phyloP scores from a whole-genome alignment of 2,797 vertebrate genomes.

The Yasuhikotakia modesta region DNA sequence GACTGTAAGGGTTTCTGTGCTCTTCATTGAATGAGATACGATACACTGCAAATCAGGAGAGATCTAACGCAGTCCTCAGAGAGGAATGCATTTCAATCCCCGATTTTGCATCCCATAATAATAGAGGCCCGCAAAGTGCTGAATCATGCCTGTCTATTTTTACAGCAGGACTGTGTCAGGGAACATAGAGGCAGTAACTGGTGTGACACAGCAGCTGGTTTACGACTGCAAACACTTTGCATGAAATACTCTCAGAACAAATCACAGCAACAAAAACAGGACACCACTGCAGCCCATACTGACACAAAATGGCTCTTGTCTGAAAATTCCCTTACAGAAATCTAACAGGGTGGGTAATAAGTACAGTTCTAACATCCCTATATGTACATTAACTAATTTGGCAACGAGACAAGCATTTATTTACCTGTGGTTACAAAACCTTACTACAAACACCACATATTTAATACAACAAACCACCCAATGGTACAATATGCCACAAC shows the following conservation, averaged over 20 bases:
- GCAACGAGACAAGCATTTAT: neutral
- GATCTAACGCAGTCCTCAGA: conserved; percentile 21
- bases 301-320: conserved; percentile 6
- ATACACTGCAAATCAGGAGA: conserved; percentile 27
- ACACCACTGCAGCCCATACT: neutral
- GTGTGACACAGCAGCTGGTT: conserved; percentile 22
- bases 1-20: conserved; percentile 17
- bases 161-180: conserved; percentile 1
- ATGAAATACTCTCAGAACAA: conserved; percentile 25
- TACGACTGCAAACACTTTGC: neutral
- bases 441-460: neutral
- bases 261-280: conserved; percentile 27
- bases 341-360: too few relatives aligned
- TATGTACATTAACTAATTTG: too few relatives aligned
- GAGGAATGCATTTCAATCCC: conserved; percentile 31
- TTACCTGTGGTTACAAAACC: neutral
- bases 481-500: neutral
- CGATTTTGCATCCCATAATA: conserved; percentile 26
- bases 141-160: conserved; percentile 35
- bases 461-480: neutral
- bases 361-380: too few relatives aligned
- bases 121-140: conserved; percentile 44
- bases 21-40: conserved; percentile 24
- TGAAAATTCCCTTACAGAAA: neutral
- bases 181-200: conserved; percentile 26